phyloP scores from a whole-genome alignment of 1,140 invertebrate species.

The Procambarus clarkii region DNA sequence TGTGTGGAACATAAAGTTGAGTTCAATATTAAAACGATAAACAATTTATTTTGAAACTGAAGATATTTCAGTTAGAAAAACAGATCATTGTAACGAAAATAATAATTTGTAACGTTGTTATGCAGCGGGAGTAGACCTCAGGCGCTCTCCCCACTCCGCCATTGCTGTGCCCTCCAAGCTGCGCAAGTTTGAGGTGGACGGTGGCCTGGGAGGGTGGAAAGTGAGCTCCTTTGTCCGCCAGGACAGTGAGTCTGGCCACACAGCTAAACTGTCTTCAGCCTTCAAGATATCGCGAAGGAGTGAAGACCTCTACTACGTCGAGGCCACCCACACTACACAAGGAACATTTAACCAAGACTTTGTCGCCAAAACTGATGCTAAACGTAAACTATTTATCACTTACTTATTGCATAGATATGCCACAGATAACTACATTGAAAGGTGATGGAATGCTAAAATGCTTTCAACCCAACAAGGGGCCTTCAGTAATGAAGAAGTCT shows the following conservation, averaged over 20 bases:
- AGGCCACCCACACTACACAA: not conserved
- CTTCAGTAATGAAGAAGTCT: no score
- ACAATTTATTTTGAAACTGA: no score
- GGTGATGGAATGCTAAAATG: no score
- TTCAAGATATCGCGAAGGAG: not conserved
- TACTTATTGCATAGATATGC: not conserved
- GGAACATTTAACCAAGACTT: not conserved
- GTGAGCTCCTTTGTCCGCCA: not conserved
- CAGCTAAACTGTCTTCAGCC: not conserved
- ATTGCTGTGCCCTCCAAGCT: not conserved
- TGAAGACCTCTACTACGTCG: not conserved
- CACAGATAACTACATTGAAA: no score
- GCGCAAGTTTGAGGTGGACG: not conserved
- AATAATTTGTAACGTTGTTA: not conserved
- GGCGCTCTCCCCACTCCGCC: not conserved
- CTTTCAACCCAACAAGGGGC: no score
- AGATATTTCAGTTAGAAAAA: no score
- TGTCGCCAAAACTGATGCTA: not conserved
- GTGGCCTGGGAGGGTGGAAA: not conserved
- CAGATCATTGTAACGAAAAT: no score
- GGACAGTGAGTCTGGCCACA: not conserved
- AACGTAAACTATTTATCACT: not conserved
- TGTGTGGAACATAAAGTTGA: not conserved
- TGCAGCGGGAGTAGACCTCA: not conserved
- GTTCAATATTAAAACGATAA: no score